Evolutionary conservation across 2,113 vertebrate genomes (phyloP).

Genomic region (Oryzias melastigma): DNA sequence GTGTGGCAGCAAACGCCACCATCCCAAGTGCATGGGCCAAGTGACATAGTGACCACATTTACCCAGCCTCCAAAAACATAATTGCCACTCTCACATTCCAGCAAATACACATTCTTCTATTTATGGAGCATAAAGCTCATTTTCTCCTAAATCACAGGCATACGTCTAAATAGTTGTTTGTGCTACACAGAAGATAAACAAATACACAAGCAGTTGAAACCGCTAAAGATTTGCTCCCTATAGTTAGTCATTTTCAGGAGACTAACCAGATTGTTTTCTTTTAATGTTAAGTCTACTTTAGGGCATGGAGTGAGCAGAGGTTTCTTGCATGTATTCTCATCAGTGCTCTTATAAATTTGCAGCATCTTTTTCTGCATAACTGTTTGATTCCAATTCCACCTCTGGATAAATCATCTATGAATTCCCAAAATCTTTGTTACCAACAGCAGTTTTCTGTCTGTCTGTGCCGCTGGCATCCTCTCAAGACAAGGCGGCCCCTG

Average conservation of each 20-base stretch:
- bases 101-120: constrained; percentile 27
- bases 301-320: constrained; percentile 12
- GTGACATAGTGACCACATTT: constrained; percentile 68
- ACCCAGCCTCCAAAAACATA: constrained; percentile 31
- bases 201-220: constrained; percentile 26
- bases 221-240: constrained; percentile 17
- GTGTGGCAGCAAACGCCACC: too few relatives aligned
- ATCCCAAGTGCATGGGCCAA: constrained; percentile 39
- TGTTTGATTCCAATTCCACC: constrained; percentile 28
- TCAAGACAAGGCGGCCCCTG: neutral
- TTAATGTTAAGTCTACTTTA: constrained; percentile 6
- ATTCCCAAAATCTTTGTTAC: constrained; percentile 43
- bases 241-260: constrained; percentile 36
- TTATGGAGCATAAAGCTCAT: constrained; percentile 25
- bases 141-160: constrained; percentile 22
- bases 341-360: constrained; percentile 20
- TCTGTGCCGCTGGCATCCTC: neutral
- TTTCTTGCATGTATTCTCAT: constrained; percentile 19
- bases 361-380: constrained; percentile 44
- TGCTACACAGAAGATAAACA: constrained; percentile 14
- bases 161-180: constrained; percentile 5
- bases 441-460: constrained; percentile 30
- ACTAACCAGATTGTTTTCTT: constrained; percentile 37
- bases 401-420: constrained; percentile 46
- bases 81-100: constrained; percentile 55